Evolutionary conservation across 2,888 invertebrate species (phyloP), one percentile per base, ranked within the genome.

Genomic region (Lochmaea capreae): DNA sequence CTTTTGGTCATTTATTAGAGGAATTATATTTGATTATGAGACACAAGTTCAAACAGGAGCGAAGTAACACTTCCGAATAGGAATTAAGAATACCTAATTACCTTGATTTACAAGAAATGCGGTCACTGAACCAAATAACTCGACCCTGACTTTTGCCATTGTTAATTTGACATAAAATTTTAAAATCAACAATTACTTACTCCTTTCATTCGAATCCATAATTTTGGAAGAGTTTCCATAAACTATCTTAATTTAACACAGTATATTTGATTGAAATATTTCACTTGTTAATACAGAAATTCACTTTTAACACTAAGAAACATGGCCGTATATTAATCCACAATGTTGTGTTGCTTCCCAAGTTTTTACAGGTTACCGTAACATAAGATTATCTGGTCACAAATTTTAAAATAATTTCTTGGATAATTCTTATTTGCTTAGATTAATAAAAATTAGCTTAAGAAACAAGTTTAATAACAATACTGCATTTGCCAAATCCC

Each of bases 111-210:
- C 73, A 61, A 71, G 83, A 85, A 90, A 88, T 86, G 89, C 89
- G 89, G 89, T 89, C 90, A 89, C 85, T 90, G 90, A 90, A 90
- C 90, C 88, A 90, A 89, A 88, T 89, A 87, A 85, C 85, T 85
- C 89, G 89, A 89, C 90, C 89, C 89, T 90, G 89, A 90, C 89
- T 63, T 89, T 89, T 89, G 89, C 89, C 89, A 89, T 89, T 89
- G 89, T 88, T 87, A 85, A 85, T 80, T 79, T 84, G 85, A 72
- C 33, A 68, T 61, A 61, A 71, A 54, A 59, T 67, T 18, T 39
- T 54, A 57, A 70, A 33, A 58, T 61, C 59, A 67, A 81, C 54
- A 54, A 18, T 18, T 6, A 54, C 84, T 79, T 82, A 86, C 86
- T 85, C 82, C 85, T 81, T 78, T 86, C 86, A 73, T 83, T 81